phyloP scores from a whole-genome alignment of 2,888 invertebrate genomes.

The Apodemia duryi region DNA sequence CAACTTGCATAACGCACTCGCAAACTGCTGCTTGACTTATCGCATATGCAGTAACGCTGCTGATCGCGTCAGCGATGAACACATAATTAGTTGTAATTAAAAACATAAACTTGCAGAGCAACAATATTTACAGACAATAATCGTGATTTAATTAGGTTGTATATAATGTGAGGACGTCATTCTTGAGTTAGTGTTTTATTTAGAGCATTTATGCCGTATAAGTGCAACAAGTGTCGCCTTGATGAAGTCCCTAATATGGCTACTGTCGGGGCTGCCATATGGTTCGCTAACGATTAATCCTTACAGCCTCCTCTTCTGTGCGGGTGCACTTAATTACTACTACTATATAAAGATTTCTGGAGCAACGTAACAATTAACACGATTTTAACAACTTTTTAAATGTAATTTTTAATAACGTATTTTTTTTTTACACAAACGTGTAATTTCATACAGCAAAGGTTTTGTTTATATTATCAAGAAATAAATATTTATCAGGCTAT shows the following conservation, averaged over 20 bases:
- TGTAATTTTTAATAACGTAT: no score
- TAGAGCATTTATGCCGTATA: slow-evolving; percentile 74
- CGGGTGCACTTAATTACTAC: slow-evolving; percentile 36
- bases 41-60: slow-evolving; percentile 52
- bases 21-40: slow-evolving; percentile 47
- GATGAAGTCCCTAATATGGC: slow-evolving; percentile 71
- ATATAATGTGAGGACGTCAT: slow-evolving; percentile 54
- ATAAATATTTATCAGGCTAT: slow-evolving; percentile 19
- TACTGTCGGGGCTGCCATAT: slow-evolving; percentile 67
- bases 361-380: slow-evolving; percentile 30
- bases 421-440: background rate
- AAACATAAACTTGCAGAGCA: slow-evolving; percentile 30
- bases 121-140: background rate
- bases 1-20: slow-evolving; percentile 68
- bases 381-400: slow-evolving; percentile 14
- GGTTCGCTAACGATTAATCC: slow-evolving; percentile 67
- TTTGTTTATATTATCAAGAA: slow-evolving; percentile 17
- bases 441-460: slow-evolving; percentile 15
- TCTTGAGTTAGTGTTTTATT: slow-evolving; percentile 51
- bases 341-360: slow-evolving; percentile 43
- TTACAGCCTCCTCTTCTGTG: slow-evolving; percentile 49
- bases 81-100: slow-evolving; percentile 24
- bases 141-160: slow-evolving; percentile 39
- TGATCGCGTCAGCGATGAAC: slow-evolving; percentile 31
- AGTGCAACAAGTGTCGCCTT: slow-evolving; percentile 78